Evolutionary conservation across 2,113 vertebrate genomes (phyloP).

Genomic region (Gambusia holbrooki): DNA sequence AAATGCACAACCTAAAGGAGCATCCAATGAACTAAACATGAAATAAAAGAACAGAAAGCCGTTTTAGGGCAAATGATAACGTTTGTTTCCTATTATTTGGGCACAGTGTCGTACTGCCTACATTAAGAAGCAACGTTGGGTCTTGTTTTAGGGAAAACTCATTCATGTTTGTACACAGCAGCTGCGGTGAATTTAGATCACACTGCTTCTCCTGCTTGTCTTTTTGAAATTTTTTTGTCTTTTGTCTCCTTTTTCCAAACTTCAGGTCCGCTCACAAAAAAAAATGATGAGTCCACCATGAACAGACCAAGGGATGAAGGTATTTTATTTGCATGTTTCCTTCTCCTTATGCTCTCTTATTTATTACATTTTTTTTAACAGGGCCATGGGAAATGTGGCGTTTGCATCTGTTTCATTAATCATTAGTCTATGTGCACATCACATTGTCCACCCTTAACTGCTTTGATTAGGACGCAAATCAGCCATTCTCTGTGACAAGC

Average conservation of each 20-base stretch:
- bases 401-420: slow-evolving; percentile 51
- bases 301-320: slow-evolving; percentile 85
- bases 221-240: slow-evolving; percentile 67
- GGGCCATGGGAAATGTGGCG: slow-evolving; percentile 44
- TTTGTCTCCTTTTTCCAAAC: slow-evolving; percentile 73
- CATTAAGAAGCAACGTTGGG: no score
- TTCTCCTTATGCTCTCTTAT: neutral
- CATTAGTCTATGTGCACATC: slow-evolving; percentile 39
- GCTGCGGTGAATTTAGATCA: slow-evolving; percentile 23
- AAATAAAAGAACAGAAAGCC: no score
- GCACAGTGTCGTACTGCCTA: no score
- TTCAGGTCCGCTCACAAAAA: slow-evolving; percentile 93
- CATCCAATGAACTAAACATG: no score
- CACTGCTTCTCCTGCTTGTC: slow-evolving; percentile 34
- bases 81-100: no score
- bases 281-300: slow-evolving; percentile 83
- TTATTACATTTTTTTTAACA: slow-evolving; percentile 59
- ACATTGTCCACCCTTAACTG: slow-evolving; percentile 24
- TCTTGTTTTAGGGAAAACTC: slow-evolving; percentile 41
- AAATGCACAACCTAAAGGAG: no score
- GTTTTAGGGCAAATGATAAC: no score
- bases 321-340: slow-evolving; percentile 80
- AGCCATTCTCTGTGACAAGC: slow-evolving; percentile 14
- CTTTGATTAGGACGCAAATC: slow-evolving; percentile 30
- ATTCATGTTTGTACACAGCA: slow-evolving; percentile 32